Percentiles rank a stretch among this genome's conserved stretches.
Conservation (phyloP, 2,113 vertebrate genomes). For the Zosterops hypoxanthus region DNA sequence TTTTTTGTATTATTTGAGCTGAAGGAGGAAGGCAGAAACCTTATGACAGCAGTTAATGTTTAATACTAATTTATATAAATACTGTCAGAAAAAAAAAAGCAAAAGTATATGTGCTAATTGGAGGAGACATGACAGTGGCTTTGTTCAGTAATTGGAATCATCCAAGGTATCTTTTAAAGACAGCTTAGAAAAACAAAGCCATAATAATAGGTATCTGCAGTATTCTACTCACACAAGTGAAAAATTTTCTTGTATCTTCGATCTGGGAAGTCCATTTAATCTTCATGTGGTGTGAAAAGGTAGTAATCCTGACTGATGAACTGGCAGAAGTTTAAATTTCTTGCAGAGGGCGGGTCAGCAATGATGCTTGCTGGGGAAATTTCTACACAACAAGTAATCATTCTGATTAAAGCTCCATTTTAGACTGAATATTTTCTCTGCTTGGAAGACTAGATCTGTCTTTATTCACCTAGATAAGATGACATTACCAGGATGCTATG, state of each 20-base stretch:
- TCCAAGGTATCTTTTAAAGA: not conserved
- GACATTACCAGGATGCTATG: not conserved
- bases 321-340: conserved; percentile 48
- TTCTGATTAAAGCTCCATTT: conserved; percentile 30
- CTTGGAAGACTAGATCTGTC: conserved; percentile 40
- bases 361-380: not conserved
- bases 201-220: not conserved
- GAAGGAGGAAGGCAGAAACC: not conserved
- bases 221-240: not conserved
- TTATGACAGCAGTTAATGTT: not conserved
- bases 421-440: conserved; percentile 22
- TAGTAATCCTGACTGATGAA: conserved; percentile 26
- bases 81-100: not conserved
- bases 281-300: not conserved
- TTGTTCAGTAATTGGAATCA: not conserved
- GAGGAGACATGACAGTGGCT: not conserved
- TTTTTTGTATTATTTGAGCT: not conserved
- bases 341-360: conserved; percentile 27
- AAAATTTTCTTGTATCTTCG: conserved; percentile 8
- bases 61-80: not conserved
- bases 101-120: not conserved
- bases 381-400: not conserved
- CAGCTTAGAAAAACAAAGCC: not conserved
- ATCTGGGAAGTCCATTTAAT: conserved; percentile 36
- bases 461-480: conserved; percentile 37